Conservation (phyloP, 1,140 invertebrate genomes). For the Neodiprion fabricii region DNA sequence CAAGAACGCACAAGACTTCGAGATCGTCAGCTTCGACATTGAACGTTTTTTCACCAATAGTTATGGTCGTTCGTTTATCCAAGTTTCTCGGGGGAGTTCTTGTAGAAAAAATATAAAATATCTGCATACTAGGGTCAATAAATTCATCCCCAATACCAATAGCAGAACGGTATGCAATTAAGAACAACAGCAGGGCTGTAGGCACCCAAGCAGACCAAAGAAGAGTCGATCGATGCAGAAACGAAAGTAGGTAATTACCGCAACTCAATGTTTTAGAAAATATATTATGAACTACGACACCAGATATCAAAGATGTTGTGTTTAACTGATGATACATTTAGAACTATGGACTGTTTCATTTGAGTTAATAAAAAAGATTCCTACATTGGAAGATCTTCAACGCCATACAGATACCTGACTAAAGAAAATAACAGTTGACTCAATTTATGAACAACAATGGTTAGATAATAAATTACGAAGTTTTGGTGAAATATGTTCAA, state of each 20-base stretch:
- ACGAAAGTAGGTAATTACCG: neutral
- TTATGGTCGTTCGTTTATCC: constrained; percentile 85
- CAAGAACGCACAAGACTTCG: constrained; percentile 87
- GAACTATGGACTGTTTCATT: no score
- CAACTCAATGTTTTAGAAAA: no score
- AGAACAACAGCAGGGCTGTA: neutral
- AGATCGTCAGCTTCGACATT: constrained; percentile 92
- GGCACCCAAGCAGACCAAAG: neutral
- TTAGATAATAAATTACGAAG: no score
- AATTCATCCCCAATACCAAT: constrained; percentile 17
- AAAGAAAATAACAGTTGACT: no score
- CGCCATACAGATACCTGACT: no score
- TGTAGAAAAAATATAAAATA: constrained; percentile 36
- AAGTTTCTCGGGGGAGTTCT: constrained; percentile 82
- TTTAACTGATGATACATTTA: no score
- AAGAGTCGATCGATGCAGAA: neutral
- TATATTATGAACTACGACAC: no score
- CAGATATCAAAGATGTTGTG: no score
- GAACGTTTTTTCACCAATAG: constrained; percentile 84
- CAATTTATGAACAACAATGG: no score
- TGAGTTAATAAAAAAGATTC: no score
- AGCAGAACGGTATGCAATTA: neutral
- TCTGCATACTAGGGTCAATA: neutral
- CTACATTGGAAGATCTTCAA: no score
- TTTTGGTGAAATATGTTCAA: no score